A percentile compares a stretch with the other conserved stretches of the same genome.
Evolutionary conservation across 2,888 invertebrate species (phyloP).

Genomic region (Lochmaea crataegi): DNA sequence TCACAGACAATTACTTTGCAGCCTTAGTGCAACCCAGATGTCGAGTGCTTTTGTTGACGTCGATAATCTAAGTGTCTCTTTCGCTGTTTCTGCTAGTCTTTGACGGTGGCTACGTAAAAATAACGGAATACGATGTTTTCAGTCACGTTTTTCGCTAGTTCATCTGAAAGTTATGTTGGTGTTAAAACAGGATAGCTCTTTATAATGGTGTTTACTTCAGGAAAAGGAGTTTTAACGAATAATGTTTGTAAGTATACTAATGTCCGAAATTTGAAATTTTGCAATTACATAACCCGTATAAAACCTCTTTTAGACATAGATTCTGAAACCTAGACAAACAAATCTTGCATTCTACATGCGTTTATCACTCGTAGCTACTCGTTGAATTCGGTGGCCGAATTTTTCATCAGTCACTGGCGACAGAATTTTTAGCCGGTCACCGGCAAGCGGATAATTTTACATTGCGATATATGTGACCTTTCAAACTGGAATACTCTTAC

Average conservation of each 20-base stretch:
- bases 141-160: constrained; percentile 22
- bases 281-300: too few species aligned
- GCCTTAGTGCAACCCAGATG: constrained; percentile 33
- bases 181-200: background rate
- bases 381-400: too few species aligned
- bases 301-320: too few species aligned
- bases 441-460: too few species aligned
- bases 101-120: constrained; percentile 15
- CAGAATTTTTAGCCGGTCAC: too few species aligned
- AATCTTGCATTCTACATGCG: too few species aligned
- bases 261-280: too few species aligned
- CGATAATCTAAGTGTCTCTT: constrained; percentile 31
- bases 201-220: background rate
- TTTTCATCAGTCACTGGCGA: too few species aligned
- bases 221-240: background rate
- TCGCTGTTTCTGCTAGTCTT: constrained; percentile 16
- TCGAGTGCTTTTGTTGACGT: constrained; percentile 27
- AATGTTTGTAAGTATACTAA: background rate
- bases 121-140: constrained; percentile 16
- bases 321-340: too few species aligned
- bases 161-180: background rate
- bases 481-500: too few species aligned
- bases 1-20: constrained; percentile 32
- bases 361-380: too few species aligned
- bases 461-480: too few species aligned